Conservation (phyloP, 1,140 invertebrate species). For the Drosophila novamexicana region DNA sequence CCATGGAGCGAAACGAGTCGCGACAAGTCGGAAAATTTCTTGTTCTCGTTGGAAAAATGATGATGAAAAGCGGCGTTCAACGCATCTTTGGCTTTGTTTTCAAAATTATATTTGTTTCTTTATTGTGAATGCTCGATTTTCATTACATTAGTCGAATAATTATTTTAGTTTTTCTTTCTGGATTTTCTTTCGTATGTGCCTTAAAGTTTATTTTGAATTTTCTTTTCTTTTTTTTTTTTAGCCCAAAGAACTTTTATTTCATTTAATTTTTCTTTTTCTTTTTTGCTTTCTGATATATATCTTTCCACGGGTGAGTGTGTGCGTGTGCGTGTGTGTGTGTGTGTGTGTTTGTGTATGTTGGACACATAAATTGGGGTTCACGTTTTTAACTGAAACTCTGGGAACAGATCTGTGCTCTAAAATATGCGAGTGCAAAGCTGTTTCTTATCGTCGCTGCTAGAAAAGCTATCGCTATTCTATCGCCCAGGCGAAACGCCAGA, state of each 20-base stretch:
- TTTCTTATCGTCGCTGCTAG: not conserved
- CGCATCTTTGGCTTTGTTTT: conserved; percentile 21
- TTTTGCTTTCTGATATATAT: conserved; percentile 2
- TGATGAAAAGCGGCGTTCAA: no score
- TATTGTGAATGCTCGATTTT: conserved; percentile 67
- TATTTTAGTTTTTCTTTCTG: conserved; percentile 24
- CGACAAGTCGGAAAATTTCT: not conserved
- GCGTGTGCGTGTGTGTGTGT: conserved; percentile 7
- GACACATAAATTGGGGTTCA: conserved; percentile 5
- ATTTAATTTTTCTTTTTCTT: conserved; percentile 1
- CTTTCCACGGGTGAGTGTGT: conserved; percentile 1
- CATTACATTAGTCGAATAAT: conserved; percentile 47
- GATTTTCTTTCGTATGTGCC: conserved; percentile 13
- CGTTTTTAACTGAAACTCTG: not conserved
- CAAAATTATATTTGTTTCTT: conserved; percentile 72
- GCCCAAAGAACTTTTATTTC: not conserved
- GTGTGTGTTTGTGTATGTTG: conserved; percentile 14
- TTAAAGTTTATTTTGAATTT: conserved; percentile 5
- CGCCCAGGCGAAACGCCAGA: no score
- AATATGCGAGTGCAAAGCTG: no score
- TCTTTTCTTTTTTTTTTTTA: conserved; percentile 8
- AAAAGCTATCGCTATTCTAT: no score
- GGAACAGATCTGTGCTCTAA: not conserved
- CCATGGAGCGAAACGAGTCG: not conserved
- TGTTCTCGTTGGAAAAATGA: not conserved